Base-by-base conservation (phyloP, 1,140 invertebrate genomes). In the Drosophila auraria region DNA sequence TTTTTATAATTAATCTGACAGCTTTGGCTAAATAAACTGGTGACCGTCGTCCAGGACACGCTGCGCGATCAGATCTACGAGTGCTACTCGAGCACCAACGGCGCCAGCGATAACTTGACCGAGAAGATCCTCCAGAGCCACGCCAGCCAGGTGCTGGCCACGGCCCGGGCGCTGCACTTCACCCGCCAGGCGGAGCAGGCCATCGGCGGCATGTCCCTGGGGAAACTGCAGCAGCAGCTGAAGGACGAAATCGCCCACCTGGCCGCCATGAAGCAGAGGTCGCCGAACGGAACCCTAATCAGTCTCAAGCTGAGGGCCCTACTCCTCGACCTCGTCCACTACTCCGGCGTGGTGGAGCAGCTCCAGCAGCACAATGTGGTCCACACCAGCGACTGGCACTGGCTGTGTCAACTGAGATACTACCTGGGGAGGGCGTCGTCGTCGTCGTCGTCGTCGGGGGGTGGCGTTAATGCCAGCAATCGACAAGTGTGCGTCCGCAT, bases 381-480 rank as follows among this genome's bases (percentile, higher is more conserved):
- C 12, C 94, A 94, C 65, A 86, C 94, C 15, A 93, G 91, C 25
- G 96, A 98, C 78, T 99, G 99, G 99, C 93, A 95, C 44, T 99
- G 99, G 99, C 97, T 97, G 91, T 97, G 98, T 93, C 98, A 99
- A 93, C 94, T 99, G n/a, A 95, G 98, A 95, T 98, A 93, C 76
- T 93, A 93, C 76, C 59, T 92, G 53, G 82, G 73, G 11, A 71
- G 23, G 93, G 91, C n/a, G 93, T 0, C 33, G 33, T 6, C 6
- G 30, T 33, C 30, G 5, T 5, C 30, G 0, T 91, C 94, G 8
- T 17, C 23, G 50, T 30, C 33, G 57, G 12, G 40, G 42, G 9
- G 38, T 12, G 33, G 38, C n/a, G 62, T 20, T 64, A 64, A 64
- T 94, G 94, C 74, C 94, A 51, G 27, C 94, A 54, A 27, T 20